Evolutionary conservation across 2,797 vertebrate species (phyloP).

Genomic region (Heteromormyrus szaboi): DNA sequence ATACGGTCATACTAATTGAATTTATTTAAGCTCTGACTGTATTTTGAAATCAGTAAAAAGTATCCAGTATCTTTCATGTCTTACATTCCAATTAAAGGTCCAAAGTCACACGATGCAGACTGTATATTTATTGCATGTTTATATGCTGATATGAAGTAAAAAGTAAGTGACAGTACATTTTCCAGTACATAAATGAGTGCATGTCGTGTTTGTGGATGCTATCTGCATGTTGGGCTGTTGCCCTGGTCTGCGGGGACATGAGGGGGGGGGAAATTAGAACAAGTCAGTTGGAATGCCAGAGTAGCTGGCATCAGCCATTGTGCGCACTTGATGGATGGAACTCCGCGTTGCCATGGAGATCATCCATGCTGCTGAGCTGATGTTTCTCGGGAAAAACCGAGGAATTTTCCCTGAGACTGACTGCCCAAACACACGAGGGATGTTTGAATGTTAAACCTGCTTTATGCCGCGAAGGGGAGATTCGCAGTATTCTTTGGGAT

Average conservation of each 20-base stretch:
- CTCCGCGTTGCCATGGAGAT: slow-evolving; percentile 81
- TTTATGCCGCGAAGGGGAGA: slow-evolving; percentile 27
- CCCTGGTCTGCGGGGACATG: background rate
- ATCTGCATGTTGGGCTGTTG: background rate
- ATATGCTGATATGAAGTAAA: background rate
- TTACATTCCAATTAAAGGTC: background rate
- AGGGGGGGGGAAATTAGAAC: background rate
- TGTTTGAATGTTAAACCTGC: slow-evolving; percentile 53
- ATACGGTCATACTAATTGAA: background rate
- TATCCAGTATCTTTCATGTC: background rate
- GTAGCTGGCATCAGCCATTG: slow-evolving; percentile 48
- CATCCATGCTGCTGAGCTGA: slow-evolving; percentile 65
- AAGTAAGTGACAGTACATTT: background rate
- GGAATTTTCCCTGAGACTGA: slow-evolving; percentile 53
- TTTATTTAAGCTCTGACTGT: background rate
- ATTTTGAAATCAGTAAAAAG: background rate
- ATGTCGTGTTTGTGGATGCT: background rate
- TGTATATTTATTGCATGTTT: background rate
- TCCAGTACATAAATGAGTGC: background rate
- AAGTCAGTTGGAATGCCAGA: background rate
- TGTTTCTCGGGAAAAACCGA: slow-evolving; percentile 72
- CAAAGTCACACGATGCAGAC: background rate
- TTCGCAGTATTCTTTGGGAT: background rate
- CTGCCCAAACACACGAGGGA: slow-evolving; percentile 56
- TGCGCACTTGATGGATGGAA: slow-evolving; percentile 63